Percentiles rank a stretch among this genome's conserved stretches.
Conservation (phyloP, 1,140 invertebrate genomes). For the Daktulosphaira vitifoliae region DNA sequence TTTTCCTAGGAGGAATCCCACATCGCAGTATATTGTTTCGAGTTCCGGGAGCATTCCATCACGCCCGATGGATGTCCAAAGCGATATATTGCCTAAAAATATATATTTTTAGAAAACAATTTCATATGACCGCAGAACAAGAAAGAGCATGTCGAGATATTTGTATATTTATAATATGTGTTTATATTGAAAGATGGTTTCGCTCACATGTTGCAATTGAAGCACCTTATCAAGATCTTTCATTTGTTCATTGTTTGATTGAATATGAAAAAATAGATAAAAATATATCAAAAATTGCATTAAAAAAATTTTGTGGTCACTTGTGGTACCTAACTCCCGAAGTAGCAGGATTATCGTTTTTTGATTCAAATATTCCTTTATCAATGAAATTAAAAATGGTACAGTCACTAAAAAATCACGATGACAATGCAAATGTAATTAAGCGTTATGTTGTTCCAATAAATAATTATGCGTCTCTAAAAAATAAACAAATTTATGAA, state of each 20-base stretch:
- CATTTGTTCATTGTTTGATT: conserved; percentile 22
- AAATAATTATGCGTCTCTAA: background rate
- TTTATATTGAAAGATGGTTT: conserved; percentile 35
- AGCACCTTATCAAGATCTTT: conserved; percentile 34
- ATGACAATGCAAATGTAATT: background rate
- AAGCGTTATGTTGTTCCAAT: background rate
- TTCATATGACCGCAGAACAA: conserved; percentile 20
- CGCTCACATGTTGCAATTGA: background rate
- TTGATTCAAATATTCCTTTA: background rate
- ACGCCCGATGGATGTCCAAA: conserved; percentile 36
- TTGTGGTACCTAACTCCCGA: conserved; percentile 8
- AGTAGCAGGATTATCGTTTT: background rate
- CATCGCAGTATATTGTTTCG: background rate
- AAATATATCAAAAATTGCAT: conserved; percentile 13
- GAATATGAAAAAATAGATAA: conserved; percentile 33
- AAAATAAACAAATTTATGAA: background rate
- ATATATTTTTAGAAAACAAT: conserved; percentile 35
- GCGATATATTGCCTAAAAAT: conserved; percentile 36
- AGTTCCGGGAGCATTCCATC: conserved; percentile 23
- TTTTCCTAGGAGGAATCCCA: conserved; percentile 27
- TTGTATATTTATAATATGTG: conserved; percentile 35
- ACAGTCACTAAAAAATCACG: background rate
- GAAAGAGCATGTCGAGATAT: conserved; percentile 11
- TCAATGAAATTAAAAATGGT: background rate
- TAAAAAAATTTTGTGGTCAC: conserved; percentile 35